phyloP scores from a whole-genome alignment of 1,140 invertebrate species.

The Cheumatopsyche charites region DNA sequence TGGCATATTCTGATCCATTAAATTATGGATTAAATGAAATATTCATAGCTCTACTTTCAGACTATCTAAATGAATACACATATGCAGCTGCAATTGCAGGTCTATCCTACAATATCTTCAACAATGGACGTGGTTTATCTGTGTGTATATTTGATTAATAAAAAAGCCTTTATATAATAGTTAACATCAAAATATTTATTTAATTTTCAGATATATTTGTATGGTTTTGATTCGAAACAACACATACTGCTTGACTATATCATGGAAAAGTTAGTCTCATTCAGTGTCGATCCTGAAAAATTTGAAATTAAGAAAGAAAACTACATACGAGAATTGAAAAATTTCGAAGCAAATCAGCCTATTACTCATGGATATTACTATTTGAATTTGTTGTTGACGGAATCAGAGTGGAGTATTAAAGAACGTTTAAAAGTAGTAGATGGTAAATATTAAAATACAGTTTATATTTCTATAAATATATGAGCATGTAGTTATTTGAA shows the following conservation, averaged over 20 bases:
- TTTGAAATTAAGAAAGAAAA: constrained; percentile 91
- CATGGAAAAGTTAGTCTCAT: constrained; percentile 82
- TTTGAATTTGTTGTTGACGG: constrained; percentile 79
- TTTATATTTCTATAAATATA: no score
- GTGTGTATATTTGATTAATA: constrained; percentile 59
- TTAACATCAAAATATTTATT: neutral
- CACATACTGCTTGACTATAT: constrained; percentile 85
- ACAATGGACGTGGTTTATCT: constrained; percentile 81
- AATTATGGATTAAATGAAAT: constrained; percentile 83
- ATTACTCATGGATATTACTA: constrained; percentile 92
- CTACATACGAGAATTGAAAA: constrained; percentile 72
- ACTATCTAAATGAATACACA: constrained; percentile 89
- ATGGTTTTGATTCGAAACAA: constrained; percentile 93
- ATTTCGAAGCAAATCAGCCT: constrained; percentile 89
- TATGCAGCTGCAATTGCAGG: constrained; percentile 92
- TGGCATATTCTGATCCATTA: constrained; percentile 85
- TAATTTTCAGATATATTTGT: constrained; percentile 71
- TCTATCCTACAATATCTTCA: constrained; percentile 79
- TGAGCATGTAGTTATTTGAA: no score
- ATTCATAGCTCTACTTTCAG: constrained; percentile 82
- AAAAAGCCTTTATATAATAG: neutral
- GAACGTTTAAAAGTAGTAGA: constrained; percentile 81
- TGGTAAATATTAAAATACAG: constrained; percentile 67
- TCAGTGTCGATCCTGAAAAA: constrained; percentile 81
- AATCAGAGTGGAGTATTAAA: constrained; percentile 86